Evolutionary conservation across 2,888 invertebrate genomes (phyloP).

Genomic region (Spodoptera littoralis): DNA sequence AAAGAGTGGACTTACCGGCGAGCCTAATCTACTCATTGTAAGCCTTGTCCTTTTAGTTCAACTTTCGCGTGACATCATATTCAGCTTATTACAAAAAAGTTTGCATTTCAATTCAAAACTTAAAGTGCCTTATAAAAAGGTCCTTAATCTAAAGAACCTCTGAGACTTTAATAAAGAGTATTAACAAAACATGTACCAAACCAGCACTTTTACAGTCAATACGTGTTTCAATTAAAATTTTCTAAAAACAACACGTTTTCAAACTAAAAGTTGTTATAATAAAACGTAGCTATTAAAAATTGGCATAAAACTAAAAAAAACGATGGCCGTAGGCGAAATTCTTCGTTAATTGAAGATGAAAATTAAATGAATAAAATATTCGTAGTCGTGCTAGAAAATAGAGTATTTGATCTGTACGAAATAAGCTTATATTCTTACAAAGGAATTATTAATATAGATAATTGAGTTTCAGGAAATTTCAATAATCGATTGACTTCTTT

Average conservation of each 20-base stretch:
- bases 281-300: conserved; percentile 1
- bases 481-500: conserved; percentile 24
- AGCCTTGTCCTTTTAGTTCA: no score
- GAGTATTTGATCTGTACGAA: conserved; percentile 10
- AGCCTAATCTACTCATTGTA: no score
- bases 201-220: background rate
- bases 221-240: conserved; percentile 1
- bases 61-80: no score
- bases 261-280: background rate
- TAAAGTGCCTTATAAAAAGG: no score
- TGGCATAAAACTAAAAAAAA: background rate
- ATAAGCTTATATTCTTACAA: conserved; percentile 15
- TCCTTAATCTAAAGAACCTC: no score
- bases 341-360: conserved; percentile 9
- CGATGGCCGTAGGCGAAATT: background rate
- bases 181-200: no score
- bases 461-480: conserved; percentile 39
- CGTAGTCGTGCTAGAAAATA: conserved; percentile 19
- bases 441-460: conserved; percentile 44
- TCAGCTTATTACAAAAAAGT: no score
- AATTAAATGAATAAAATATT: conserved; percentile 16
- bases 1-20: no score
- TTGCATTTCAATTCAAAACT: no score
- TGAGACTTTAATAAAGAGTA: no score
- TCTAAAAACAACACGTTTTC: background rate